Percentiles rank a stretch among this genome's conserved stretches.
These are phyloP conservation scores for Heterohyrax brucei DNA, from an alignment of 2,797 vertebrate genomes.

Conservation along the genomic window DNA sequence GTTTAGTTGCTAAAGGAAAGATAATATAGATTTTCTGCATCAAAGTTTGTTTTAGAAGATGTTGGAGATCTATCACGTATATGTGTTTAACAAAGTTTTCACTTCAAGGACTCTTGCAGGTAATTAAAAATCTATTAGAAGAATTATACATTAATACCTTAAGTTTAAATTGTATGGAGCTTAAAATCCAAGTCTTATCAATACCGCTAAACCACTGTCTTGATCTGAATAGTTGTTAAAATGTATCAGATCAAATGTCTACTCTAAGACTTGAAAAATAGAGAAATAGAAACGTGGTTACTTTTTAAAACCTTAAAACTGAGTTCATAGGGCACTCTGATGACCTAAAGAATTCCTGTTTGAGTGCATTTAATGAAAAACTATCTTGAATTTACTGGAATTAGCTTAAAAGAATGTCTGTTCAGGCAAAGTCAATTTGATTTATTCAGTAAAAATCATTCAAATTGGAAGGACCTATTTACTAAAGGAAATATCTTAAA, in stretches of 20 bases:
- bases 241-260: neutral
- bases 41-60: neutral
- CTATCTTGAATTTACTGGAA: conserved; percentile 9
- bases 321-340: neutral
- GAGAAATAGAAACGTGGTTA: neutral
- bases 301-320: conserved; percentile 35
- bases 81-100: neutral
- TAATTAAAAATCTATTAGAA: neutral
- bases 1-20: neutral
- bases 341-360: neutral
- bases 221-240: conserved; percentile 59
- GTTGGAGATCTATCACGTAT: neutral
- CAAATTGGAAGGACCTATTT: neutral
- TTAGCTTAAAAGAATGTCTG: neutral
- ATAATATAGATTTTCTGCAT: neutral
- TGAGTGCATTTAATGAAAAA: conserved; percentile 7
- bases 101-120: neutral
- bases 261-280: conserved; percentile 1
- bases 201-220: neutral
- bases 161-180: neutral
- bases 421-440: conserved; percentile 32
- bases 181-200: conserved; percentile 59
- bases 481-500: neutral
- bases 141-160: neutral
- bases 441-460: conserved; percentile 47